Conservation (phyloP, 2,113 vertebrate species). For the Pomatostomus ruficeps region DNA sequence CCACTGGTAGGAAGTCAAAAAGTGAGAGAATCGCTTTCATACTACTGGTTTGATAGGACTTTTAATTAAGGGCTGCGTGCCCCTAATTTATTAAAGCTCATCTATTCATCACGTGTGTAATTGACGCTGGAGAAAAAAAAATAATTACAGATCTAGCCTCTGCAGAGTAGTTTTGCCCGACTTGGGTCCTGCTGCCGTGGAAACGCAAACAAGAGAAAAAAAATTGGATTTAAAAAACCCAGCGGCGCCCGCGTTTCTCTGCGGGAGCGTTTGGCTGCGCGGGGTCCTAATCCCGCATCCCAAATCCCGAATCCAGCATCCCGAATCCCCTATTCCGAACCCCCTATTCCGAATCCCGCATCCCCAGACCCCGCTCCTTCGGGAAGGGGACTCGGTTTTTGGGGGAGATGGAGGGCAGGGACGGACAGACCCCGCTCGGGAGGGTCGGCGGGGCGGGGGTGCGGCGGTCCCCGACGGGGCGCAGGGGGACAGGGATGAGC, state of each 20-base stretch:
- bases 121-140: background rate
- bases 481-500: no score
- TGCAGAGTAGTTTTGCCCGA: background rate
- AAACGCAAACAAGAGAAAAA: background rate
- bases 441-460: background rate
- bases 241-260: background rate
- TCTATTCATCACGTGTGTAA: constrained; percentile 50
- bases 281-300: background rate
- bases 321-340: background rate
- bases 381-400: background rate
- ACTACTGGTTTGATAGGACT: constrained; percentile 5
- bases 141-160: background rate
- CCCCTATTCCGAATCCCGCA: no score
- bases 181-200: background rate
- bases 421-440: background rate
- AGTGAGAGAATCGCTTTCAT: constrained; percentile 24
- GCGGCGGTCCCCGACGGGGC: no score
- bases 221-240: background rate
- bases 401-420: background rate
- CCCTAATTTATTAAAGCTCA: constrained; percentile 50
- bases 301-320: background rate
- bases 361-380: rapidly evolving
- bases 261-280: background rate
- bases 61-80: constrained; percentile 32
- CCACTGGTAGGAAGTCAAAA: constrained; percentile 21